phyloP scores from a whole-genome alignment of 2,113 vertebrate genomes.

The Eleginops maclovinus region DNA sequence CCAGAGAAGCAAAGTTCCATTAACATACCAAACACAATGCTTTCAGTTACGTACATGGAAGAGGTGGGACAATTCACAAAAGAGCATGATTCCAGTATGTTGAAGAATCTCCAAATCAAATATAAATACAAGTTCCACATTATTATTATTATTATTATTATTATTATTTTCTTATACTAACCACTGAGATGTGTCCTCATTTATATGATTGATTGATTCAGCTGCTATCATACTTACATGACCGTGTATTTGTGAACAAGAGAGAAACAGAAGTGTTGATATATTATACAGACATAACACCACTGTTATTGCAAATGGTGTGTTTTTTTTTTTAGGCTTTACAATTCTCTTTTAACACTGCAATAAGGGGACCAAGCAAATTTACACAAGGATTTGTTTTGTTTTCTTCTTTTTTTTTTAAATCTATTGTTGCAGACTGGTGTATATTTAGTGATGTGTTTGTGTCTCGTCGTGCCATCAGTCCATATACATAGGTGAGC shows the following conservation, averaged over 20 bases:
- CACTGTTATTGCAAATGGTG: conserved; percentile 89
- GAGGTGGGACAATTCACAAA: conserved; percentile 72
- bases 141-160: conserved; percentile 65
- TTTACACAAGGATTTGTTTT: conserved; percentile 83
- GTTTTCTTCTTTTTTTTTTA: conserved; percentile 28
- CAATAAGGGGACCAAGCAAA: conserved; percentile 86
- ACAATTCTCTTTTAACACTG: conserved; percentile 84
- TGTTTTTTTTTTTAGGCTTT: conserved; percentile 43
- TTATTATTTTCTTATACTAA: conserved; percentile 73
- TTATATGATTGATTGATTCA: conserved; percentile 84
- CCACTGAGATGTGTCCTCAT: conserved; percentile 85
- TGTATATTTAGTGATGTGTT: conserved; percentile 57
- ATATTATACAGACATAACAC: conserved; percentile 92
- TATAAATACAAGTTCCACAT: conserved; percentile 89
- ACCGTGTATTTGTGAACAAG: conserved; percentile 45
- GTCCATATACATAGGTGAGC: conserved; percentile 97
- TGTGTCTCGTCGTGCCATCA: conserved; percentile 84
- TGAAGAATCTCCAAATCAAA: conserved; percentile 84
- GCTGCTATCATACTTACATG: conserved; percentile 70
- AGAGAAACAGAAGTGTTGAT: conserved; percentile 80
- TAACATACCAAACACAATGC: conserved; percentile 77
- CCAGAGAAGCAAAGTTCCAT: conserved; percentile 72
- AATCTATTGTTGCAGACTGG: conserved; percentile 29
- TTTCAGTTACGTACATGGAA: conserved; percentile 76
- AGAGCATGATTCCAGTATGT: conserved; percentile 83